Conservation (phyloP, 2,888 invertebrate genomes). For the Apotomis capreana region DNA sequence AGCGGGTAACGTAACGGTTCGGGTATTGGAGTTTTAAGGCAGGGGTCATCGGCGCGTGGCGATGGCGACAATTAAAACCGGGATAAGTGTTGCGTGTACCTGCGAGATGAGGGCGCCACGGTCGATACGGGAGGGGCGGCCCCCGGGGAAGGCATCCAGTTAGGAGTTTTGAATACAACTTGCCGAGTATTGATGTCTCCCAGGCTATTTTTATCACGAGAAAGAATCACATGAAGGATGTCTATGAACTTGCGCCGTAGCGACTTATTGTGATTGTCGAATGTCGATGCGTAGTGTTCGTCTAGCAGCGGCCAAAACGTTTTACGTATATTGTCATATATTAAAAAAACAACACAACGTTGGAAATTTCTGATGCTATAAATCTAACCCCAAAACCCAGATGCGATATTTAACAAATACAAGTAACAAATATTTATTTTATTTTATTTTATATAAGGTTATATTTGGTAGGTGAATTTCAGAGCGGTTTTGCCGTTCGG, state of each 20-base stretch:
- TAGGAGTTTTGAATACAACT: conserved; percentile 79
- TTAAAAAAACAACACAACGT: no score
- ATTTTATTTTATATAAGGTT: no score
- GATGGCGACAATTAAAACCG: conserved; percentile 82
- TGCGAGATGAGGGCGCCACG: conserved; percentile 80
- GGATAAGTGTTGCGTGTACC: conserved; percentile 82
- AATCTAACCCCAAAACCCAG: no score
- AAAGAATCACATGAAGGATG: conserved; percentile 51
- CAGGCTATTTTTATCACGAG: conserved; percentile 59
- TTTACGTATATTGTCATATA: background rate
- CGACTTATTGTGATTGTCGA: conserved; percentile 49
- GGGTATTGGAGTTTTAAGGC: conserved; percentile 55
- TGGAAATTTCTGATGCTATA: no score
- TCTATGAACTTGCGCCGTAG: conserved; percentile 42
- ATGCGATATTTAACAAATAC: no score
- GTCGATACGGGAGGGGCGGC: conserved; percentile 72
- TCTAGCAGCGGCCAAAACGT: conserved; percentile 39
- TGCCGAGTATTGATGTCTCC: conserved; percentile 74
- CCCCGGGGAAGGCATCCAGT: conserved; percentile 66
- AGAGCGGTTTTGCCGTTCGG: no score
- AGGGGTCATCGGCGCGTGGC: conserved; percentile 79
- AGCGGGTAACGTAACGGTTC: conserved; percentile 52
- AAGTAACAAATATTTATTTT: no score
- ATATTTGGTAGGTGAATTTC: no score
- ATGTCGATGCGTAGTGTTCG: conserved; percentile 43